These are phyloP conservation scores for Actenoides hombroni DNA, from an alignment of 2,113 vertebrate species.

Conservation along the genomic window DNA sequence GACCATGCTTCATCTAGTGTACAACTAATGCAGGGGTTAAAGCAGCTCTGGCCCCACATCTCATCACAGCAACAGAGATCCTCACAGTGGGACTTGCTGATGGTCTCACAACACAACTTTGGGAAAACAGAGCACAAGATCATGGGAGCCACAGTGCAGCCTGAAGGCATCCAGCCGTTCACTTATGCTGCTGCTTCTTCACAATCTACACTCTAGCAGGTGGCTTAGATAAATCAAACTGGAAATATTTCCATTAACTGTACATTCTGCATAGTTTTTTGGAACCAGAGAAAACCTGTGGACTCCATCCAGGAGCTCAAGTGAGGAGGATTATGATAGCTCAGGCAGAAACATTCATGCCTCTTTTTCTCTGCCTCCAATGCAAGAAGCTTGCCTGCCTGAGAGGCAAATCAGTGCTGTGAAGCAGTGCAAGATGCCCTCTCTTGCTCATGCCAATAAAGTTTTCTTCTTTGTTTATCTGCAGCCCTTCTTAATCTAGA, in stretches of 20 bases:
- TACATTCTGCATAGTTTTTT: background rate
- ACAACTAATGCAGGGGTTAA: rapidly evolving
- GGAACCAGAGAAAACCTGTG: background rate
- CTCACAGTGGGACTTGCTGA: background rate
- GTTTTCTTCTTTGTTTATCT: background rate
- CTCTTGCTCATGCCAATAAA: background rate
- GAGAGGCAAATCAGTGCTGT: background rate
- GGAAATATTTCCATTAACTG: background rate
- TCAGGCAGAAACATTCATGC: background rate
- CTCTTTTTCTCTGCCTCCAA: background rate
- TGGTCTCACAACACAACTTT: background rate
- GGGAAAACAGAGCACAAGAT: background rate
- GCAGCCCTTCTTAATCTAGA: background rate
- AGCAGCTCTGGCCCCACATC: background rate
- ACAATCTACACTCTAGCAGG: background rate
- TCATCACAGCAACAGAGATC: background rate
- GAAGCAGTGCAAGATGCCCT: background rate
- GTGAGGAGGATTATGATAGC: background rate
- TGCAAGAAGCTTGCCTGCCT: background rate
- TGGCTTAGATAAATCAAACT: constrained; percentile 1
- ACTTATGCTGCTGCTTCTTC: background rate
- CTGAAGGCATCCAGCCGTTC: background rate
- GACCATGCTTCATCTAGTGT: background rate
- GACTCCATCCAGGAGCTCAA: background rate
- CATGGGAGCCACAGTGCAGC: background rate